phyloP scores from a whole-genome alignment of 2,888 invertebrate genomes.

The Hydrotaea cyrtoneurina region DNA sequence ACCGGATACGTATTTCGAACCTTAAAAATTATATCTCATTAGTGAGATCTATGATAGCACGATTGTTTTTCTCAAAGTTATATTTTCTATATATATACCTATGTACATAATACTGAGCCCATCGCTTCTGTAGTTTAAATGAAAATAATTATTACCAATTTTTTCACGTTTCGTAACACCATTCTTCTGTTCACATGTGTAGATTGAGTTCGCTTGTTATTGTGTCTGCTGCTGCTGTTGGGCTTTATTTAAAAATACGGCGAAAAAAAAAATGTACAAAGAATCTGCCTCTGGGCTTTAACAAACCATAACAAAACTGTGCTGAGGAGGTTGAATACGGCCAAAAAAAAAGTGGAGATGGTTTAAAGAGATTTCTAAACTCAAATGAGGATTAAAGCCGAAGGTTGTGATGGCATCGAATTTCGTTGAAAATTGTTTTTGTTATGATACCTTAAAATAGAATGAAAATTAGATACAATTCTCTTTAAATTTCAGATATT shows the following conservation, averaged over 20 bases:
- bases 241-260: conserved; percentile 16
- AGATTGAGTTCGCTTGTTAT: not conserved
- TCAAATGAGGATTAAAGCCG: conserved; percentile 21
- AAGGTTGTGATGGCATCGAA: conserved; percentile 3
- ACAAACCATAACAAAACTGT: conserved; percentile 30
- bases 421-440: not conserved
- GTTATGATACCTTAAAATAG: not conserved
- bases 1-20: no score
- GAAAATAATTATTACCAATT: no score
- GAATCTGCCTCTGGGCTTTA: conserved; percentile 52
- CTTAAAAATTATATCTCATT: no score
- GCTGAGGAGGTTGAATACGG: not conserved
- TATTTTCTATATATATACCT: no score
- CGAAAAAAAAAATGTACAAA: conserved; percentile 27
- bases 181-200: not conserved
- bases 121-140: no score
- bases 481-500: no score
- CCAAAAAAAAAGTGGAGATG: not conserved
- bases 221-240: conserved; percentile 7
- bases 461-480: not conserved
- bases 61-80: no score
- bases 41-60: no score
- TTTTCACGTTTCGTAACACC: not conserved
- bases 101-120: no score
- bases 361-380: conserved; percentile 13